Base-by-base conservation (phyloP, 2,888 invertebrate genomes). In the Blera fallax region DNA sequence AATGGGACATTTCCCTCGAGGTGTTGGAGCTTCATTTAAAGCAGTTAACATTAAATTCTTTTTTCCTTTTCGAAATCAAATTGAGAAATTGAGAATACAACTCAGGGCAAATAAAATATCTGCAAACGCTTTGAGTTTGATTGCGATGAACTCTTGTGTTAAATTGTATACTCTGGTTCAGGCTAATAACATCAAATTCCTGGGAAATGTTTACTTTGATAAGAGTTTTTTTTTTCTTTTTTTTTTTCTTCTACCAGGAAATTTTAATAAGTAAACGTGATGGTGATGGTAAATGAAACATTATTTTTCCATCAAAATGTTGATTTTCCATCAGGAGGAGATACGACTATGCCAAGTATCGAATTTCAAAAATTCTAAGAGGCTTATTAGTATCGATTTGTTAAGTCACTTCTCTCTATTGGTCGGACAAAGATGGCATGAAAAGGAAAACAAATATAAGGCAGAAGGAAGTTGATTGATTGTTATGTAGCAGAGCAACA, bases 371-470 rank as follows among this genome's bases (percentile, higher is more conserved):
- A 54, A 32, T 32, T 54, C 32, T 16, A 32, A 54, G 29, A 54
- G 29, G 54, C 32, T 54, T 54, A 54, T 54, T 54, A 32, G 16
- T 54, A 54, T 54, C 54, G 29, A 29, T 54, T 54, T 16, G 16
- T 1, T 1, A 16, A 48, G 24, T 8, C 5, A 7, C 16, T 52
- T 27, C n/a, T 29, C 8, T 29, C n/a, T 7, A 11, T 32, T 32
- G 14, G 7, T 54, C 50, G 18, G 18, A 45, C 11, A 11, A n/a
- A 27, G 27, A 29, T 52, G 52, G n/a, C 27, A 27, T 52, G 10
- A 16, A 54, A 32, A 29, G 5, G 10, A 14, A 54, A 54, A 14
- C 4, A 54, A n/a, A 54, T 8, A 54, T 14, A 54, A 54, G 45
- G 29, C 21, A 24, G 24, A 50, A 16, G 29, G n/a, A 32, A 3